These are phyloP conservation scores for Leucophenga montana DNA, from an alignment of 2,888 invertebrate species.

Conservation along the genomic window DNA sequence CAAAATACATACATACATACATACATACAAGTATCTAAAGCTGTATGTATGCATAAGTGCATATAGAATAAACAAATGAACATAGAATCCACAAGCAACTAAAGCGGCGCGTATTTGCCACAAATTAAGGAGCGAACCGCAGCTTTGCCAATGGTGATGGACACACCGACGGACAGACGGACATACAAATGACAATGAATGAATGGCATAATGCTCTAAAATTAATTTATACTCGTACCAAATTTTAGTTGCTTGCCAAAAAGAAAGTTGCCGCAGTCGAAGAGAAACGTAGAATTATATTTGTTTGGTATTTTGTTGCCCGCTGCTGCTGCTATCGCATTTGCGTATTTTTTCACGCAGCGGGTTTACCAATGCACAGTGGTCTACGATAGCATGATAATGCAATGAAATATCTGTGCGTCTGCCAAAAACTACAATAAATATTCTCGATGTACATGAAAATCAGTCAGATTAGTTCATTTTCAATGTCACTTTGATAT, in stretches of 20 bases:
- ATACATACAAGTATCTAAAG: no score
- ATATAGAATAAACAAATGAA: no score
- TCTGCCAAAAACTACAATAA: no score
- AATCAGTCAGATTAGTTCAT: no score
- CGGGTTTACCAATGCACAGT: no score
- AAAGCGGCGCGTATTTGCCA: background rate
- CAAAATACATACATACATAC: background rate
- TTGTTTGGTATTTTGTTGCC: background rate
- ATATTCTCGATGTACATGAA: no score
- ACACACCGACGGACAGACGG: background rate
- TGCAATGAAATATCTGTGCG: no score
- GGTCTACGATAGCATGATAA: no score
- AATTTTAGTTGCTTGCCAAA: conserved; percentile 23
- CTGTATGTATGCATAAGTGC: no score
- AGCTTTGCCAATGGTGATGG: background rate
- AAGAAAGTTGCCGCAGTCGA: background rate
- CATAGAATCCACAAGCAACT: conserved; percentile 15
- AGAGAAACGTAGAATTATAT: background rate
- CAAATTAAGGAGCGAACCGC: background rate
- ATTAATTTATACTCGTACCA: conserved; percentile 65
- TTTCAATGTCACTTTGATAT: no score
- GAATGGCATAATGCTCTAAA: conserved; percentile 65
- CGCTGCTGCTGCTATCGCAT: background rate
- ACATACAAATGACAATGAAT: conserved; percentile 19
- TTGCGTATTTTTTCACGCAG: conserved; percentile 2